phyloP scores from a whole-genome alignment of 2,797 vertebrate genomes.

The Uromys caudimaculatus region DNA sequence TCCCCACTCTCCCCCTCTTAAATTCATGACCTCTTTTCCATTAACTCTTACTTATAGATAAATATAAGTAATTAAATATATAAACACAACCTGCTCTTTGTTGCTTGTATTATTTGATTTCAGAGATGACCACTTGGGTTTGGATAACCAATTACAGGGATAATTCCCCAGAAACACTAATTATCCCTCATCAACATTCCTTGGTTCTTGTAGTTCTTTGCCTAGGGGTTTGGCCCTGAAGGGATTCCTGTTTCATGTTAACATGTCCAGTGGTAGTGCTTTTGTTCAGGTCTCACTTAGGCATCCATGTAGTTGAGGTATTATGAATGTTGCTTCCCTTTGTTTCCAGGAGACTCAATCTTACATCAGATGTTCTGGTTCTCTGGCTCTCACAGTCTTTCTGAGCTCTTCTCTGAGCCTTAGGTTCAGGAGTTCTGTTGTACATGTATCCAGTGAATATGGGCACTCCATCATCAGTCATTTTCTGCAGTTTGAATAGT shows the following conservation, averaged over 20 bases:
- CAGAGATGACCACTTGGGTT: not conserved
- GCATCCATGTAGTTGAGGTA: not conserved
- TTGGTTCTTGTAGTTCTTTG: not conserved
- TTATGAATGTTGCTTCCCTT: not conserved
- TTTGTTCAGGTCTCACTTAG: not conserved
- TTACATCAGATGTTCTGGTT: not conserved
- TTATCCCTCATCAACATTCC: not conserved
- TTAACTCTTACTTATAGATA: not conserved
- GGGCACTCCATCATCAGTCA: too few species aligned
- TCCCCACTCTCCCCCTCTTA: not conserved
- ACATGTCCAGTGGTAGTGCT: not conserved
- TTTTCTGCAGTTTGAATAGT: not conserved
- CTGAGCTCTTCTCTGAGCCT: not conserved
- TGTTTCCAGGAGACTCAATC: not conserved
- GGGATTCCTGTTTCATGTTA: not conserved
- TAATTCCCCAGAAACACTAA: not conserved
- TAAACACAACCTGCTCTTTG: not conserved
- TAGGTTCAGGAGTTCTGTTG: not conserved
- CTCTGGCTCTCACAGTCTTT: not conserved
- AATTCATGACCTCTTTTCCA: not conserved
- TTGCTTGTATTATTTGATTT: not conserved
- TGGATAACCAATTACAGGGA: not conserved
- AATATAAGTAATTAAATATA: not conserved
- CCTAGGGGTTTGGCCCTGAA: not conserved
- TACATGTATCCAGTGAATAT: fast-evolving